Evolutionary conservation across 2,113 vertebrate species (phyloP).

Genomic region (Grammomys surdaster): DNA sequence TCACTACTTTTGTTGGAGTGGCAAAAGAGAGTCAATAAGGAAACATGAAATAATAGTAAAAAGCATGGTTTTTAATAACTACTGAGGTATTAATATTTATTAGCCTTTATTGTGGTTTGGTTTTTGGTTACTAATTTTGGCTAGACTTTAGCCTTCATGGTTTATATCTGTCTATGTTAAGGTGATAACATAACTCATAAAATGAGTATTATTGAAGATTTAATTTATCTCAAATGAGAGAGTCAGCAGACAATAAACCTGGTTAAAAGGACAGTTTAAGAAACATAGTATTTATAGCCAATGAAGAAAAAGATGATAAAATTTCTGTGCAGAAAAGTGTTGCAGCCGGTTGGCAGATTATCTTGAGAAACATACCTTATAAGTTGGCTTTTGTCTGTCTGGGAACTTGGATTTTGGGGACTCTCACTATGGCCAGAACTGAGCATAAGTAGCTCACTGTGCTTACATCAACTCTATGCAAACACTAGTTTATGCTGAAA

Average conservation of each 20-base stretch:
- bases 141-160: constrained; percentile 19
- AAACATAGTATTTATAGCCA: neutral
- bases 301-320: constrained; percentile 3
- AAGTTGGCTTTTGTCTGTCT: neutral
- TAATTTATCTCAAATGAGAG: neutral
- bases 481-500: neutral
- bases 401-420: neutral
- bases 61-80: constrained; percentile 17
- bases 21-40: neutral
- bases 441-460: neutral
- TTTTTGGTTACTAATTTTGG: constrained; percentile 30
- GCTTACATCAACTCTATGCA: neutral
- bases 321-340: neutral
- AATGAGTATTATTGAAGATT: constrained; percentile 1
- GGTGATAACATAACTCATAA: neutral
- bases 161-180: constrained; percentile 20
- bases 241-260: neutral
- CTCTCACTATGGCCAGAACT: neutral
- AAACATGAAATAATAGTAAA: neutral
- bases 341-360: neutral
- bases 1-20: neutral
- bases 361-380: neutral
- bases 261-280: constrained; percentile 35
- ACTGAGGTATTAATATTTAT: neutral
- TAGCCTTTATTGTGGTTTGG: neutral